Evolutionary conservation across 2,113 vertebrate species (phyloP).

Genomic region (Chloebia gouldiae): DNA sequence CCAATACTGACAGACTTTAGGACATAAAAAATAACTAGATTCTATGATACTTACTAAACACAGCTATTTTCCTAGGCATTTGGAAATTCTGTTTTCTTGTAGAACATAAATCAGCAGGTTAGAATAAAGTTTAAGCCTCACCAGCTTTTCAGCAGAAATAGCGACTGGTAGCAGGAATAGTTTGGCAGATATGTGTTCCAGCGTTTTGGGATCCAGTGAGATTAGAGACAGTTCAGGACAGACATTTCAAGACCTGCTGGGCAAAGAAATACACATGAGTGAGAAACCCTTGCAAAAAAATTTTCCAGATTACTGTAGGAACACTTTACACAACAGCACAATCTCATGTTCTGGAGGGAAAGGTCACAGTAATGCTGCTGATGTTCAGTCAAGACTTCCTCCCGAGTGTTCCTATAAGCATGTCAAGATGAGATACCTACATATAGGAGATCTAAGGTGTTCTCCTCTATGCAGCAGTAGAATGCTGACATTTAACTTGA

Average conservation of each 20-base stretch:
- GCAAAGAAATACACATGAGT: not conserved
- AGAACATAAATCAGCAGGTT: not conserved
- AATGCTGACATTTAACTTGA: not conserved
- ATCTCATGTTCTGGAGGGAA: not conserved
- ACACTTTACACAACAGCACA: not conserved
- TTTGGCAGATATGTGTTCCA: not conserved
- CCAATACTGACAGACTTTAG: not conserved
- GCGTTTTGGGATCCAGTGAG: not conserved
- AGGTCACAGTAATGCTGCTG: not conserved
- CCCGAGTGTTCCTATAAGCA: fast-evolving
- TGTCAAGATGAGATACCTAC: not conserved
- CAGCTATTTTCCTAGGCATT: not conserved
- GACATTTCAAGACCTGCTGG: not conserved
- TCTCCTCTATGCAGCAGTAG: not conserved
- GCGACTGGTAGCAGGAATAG: not conserved
- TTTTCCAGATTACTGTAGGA: not conserved
- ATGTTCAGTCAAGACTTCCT: not conserved
- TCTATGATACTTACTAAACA: not conserved
- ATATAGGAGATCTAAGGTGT: not conserved
- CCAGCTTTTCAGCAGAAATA: not conserved
- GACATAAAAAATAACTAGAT: not conserved
- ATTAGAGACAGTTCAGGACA: not conserved
- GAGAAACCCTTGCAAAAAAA: not conserved
- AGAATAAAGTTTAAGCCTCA: not conserved
- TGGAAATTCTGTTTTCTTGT: not conserved